Percentiles rank a stretch among this genome's conserved stretches.
phyloP scores from a whole-genome alignment of 2,797 vertebrate species.

The Sebastes taczanowskii region DNA sequence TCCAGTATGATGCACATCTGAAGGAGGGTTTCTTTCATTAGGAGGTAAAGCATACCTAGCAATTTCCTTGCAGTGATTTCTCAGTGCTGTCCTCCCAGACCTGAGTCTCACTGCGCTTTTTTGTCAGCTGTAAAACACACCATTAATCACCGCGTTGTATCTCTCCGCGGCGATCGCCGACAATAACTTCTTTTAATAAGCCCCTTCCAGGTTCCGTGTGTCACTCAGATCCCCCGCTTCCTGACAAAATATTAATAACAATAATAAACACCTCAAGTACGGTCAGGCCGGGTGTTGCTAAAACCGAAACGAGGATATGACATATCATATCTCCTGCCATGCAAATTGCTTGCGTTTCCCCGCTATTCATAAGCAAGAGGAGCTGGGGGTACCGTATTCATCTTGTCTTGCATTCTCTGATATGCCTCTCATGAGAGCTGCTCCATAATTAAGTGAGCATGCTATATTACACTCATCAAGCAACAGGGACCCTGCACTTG shows the following conservation, averaged over 20 bases:
- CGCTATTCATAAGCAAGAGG: conserved; percentile 52
- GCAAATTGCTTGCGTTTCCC: conserved; percentile 63
- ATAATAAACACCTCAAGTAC: conserved; percentile 71
- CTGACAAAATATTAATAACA: conserved; percentile 80
- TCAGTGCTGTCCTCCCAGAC: conserved; percentile 53
- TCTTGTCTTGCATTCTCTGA: conserved; percentile 64
- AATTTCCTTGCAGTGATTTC: conserved; percentile 59
- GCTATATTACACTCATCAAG: conserved; percentile 71
- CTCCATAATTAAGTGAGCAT: conserved; percentile 74
- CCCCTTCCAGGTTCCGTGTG: conserved; percentile 64
- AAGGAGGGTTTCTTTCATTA: conserved; percentile 56
- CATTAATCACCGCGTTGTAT: conserved; percentile 77
- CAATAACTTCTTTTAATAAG: conserved; percentile 82
- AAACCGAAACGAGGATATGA: conserved; percentile 44
- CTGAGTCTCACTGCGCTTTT: conserved; percentile 48
- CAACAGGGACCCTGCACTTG: conserved; percentile 59
- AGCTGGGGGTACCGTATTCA: conserved; percentile 55
- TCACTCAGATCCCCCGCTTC: conserved; percentile 66
- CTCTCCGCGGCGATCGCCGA: conserved; percentile 60
- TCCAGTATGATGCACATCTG: conserved; percentile 47
- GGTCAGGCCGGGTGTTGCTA: conserved; percentile 23
- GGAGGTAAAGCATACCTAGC: conserved; percentile 54
- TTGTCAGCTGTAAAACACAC: conserved; percentile 72
- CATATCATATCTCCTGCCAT: conserved; percentile 51
- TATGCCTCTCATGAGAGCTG: conserved; percentile 65